phyloP scores from a whole-genome alignment of 2,113 vertebrate species.

The Phrynosoma platyrhinos region DNA sequence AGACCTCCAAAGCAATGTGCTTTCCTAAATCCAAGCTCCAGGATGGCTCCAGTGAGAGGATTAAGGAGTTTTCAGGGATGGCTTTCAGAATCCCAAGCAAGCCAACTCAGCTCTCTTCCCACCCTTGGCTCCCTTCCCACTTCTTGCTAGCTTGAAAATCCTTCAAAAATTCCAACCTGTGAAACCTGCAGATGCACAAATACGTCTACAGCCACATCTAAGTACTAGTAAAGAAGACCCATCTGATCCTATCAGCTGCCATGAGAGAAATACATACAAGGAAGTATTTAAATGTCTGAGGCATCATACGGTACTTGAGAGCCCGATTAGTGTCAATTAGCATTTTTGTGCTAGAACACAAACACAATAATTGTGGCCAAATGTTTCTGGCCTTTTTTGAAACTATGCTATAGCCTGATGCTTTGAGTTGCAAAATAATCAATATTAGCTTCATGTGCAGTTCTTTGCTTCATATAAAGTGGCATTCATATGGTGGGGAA shows the following conservation, averaged over 20 bases:
- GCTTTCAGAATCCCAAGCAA: neutral
- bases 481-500: conserved; percentile 21
- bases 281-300: neutral
- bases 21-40: neutral
- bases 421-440: conserved; percentile 55
- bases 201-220: neutral
- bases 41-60: neutral
- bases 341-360: conserved; percentile 40
- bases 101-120: neutral
- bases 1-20: neutral
- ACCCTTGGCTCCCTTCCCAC: neutral
- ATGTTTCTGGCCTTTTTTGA: conserved; percentile 50
- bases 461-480: conserved; percentile 40
- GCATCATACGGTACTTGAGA: neutral
- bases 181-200: neutral
- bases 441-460: conserved; percentile 27
- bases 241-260: neutral
- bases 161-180: neutral
- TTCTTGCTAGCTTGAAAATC: no score
- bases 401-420: conserved; percentile 36
- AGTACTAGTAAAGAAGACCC: neutral
- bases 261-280: neutral
- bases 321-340: conserved; percentile 28
- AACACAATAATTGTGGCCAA: conserved; percentile 54
- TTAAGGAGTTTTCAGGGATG: neutral